Evolutionary conservation across 2,113 vertebrate genomes (phyloP).

Genomic region (Lepus timidus): DNA sequence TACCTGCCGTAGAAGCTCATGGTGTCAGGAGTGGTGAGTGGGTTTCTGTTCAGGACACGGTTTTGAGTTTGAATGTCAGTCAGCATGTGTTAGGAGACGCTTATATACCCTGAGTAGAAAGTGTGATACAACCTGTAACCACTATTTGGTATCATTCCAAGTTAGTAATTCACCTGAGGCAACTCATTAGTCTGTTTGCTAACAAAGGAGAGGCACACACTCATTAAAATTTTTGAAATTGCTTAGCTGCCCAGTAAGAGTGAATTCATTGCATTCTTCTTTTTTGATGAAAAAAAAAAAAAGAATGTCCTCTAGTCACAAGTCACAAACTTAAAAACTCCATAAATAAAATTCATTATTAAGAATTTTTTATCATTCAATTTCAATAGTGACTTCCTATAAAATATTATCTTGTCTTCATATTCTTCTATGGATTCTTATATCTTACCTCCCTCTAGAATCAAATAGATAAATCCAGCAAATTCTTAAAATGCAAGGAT

Average conservation of each 20-base stretch:
- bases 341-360: background rate
- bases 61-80: background rate
- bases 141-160: background rate
- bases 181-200: constrained; percentile 26
- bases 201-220: background rate
- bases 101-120: background rate
- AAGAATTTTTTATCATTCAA: background rate
- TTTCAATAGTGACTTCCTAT: background rate
- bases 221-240: constrained; percentile 30
- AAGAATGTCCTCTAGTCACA: background rate
- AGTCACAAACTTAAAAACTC: background rate
- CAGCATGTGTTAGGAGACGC: fast-evolving
- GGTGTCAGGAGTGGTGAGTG: background rate
- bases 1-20: background rate
- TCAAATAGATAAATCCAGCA: background rate
- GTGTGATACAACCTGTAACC: no score
- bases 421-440: background rate
- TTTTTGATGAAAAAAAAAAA: background rate
- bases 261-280: background rate
- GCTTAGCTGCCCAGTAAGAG: background rate
- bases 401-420: background rate
- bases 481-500: background rate
- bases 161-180: background rate
- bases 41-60: background rate
- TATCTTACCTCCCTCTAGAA: background rate